A percentile compares a stretch with the other conserved stretches of the same genome.
Evolutionary conservation across 2,797 vertebrate genomes (phyloP).

Genomic region (Diplodus puntazzo): DNA sequence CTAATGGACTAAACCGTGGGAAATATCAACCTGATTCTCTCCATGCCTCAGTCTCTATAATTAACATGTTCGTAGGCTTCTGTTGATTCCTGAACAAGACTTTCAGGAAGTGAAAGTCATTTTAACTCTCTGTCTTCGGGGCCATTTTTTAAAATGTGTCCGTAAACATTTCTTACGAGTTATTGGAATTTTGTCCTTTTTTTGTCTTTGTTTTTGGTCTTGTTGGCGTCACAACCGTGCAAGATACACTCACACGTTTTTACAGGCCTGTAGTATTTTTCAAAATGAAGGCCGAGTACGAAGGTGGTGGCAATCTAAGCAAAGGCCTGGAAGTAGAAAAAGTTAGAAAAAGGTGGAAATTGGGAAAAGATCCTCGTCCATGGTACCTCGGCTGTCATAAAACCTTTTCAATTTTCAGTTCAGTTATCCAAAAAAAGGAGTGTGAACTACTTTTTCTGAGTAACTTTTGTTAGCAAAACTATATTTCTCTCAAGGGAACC

Average conservation of each 20-base stretch:
- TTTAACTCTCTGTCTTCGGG: not conserved
- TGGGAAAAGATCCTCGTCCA: no score
- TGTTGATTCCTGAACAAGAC: not conserved
- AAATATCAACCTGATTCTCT: constrained; percentile 54
- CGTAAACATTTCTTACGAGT: not conserved
- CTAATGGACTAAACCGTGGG: constrained; percentile 69
- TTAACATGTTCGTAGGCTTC: constrained; percentile 16
- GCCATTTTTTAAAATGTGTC: not conserved
- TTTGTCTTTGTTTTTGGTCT: no score
- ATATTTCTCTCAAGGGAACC: constrained; percentile 24
- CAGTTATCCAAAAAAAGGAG: not conserved
- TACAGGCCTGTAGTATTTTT: no score
- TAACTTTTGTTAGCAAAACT: constrained; percentile 36
- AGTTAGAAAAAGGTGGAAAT: no score
- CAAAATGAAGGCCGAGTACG: no score
- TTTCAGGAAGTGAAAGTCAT: constrained; percentile 17
- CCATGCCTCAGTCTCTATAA: not conserved
- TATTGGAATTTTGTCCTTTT: no score
- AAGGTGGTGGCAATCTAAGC: no score
- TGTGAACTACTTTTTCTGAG: constrained; percentile 15
- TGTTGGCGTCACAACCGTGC: no score
- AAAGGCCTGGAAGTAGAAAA: no score
- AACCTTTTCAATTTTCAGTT: constrained; percentile 3
- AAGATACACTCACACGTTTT: no score
- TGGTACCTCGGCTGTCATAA: not conserved